Percentiles rank a stretch among this genome's conserved stretches.
phyloP scores from a whole-genome alignment of 2,113 vertebrate genomes.

The Nasalis larvatus region DNA sequence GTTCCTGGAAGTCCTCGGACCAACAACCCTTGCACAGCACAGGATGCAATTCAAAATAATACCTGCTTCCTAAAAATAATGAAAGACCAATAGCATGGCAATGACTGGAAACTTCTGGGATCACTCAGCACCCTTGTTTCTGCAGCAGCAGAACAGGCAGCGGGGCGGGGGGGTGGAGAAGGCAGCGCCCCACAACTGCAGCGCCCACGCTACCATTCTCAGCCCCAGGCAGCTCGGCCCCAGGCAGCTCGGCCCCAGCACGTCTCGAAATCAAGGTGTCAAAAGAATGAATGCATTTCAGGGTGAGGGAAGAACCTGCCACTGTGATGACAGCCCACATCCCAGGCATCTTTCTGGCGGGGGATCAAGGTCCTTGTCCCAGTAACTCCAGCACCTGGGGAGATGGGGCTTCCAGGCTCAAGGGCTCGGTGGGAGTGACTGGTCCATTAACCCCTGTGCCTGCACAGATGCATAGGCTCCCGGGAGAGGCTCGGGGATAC shows the following conservation, averaged over 20 bases:
- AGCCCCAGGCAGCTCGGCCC: neutral
- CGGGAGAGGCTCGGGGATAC: neutral
- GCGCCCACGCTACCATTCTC: neutral
- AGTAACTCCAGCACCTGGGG: neutral
- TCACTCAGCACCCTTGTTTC: neutral
- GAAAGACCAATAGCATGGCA: neutral
- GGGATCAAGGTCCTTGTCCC: neutral
- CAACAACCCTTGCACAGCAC: too few relatives aligned
- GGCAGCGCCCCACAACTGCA: neutral
- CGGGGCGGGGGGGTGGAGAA: neutral
- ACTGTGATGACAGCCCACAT: conserved; percentile 54
- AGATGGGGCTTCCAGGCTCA: neutral
- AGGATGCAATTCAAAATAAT: neutral
- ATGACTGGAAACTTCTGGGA: neutral
- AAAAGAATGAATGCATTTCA: conserved; percentile 73
- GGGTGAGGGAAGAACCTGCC: conserved; percentile 74
- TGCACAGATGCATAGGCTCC: rapidly evolving
- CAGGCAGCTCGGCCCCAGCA: conserved; percentile 45
- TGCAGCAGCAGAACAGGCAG: neutral
- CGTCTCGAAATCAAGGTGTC: conserved; percentile 68
- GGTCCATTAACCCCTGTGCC: rapidly evolving
- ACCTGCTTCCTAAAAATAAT: neutral
- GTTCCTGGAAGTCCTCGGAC: neutral
- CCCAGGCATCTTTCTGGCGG: conserved; percentile 6
- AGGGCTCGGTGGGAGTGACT: neutral